Evolutionary conservation across 2,113 vertebrate genomes (phyloP).

Genomic region (Ailuropoda melanoleuca): DNA sequence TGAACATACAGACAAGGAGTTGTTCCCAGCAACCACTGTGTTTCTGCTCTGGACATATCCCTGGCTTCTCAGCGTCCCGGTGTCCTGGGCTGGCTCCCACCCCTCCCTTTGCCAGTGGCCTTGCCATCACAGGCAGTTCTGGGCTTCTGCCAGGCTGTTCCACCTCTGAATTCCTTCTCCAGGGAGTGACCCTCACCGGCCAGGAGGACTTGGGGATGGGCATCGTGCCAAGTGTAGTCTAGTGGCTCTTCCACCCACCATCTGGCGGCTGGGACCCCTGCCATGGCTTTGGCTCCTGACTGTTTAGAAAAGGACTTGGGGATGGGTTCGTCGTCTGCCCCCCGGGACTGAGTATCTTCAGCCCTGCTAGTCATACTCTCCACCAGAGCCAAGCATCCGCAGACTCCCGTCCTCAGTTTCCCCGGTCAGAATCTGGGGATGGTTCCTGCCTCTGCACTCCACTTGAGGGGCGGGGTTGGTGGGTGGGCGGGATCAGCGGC

Average conservation of each 20-base stretch:
- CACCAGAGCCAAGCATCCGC: neutral
- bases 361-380: too few relatives aligned
- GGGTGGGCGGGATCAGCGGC: slow-evolving; percentile 38
- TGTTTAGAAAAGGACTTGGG: neutral
- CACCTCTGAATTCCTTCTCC: neutral
- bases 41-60: neutral
- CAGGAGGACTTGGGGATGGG: slow-evolving; percentile 10
- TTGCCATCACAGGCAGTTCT: neutral
- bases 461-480: neutral
- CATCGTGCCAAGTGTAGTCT: slow-evolving; percentile 38
- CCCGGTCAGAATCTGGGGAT: neutral
- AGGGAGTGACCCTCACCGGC: neutral
- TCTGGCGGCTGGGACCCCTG: slow-evolving; percentile 43
- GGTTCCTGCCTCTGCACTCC: neutral
- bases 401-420: neutral
- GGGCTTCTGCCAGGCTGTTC: neutral
- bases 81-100: neutral
- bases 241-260: neutral
- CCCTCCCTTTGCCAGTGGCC: neutral
- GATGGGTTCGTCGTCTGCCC: neutral
- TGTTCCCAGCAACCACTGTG: neutral
- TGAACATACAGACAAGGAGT: neutral
- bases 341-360: neutral
- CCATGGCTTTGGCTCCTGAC: neutral
- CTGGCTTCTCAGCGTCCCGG: neutral